phyloP scores from a whole-genome alignment of 2,888 invertebrate species.

The Cenopis cana region DNA sequence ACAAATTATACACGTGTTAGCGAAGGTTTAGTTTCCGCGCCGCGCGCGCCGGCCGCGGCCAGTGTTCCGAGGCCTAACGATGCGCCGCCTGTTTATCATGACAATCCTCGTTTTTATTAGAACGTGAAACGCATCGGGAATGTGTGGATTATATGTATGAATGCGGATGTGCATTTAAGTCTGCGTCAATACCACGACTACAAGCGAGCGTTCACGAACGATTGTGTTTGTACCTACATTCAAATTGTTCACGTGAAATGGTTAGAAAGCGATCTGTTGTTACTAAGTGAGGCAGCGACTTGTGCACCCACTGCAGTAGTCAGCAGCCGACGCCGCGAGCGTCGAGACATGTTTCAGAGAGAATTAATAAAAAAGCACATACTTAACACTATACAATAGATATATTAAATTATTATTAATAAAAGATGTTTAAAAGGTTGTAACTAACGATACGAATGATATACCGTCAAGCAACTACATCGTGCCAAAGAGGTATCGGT shows the following conservation, averaged over 20 bases:
- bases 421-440: slow-evolving; percentile 81
- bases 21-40: slow-evolving; percentile 50
- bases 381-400: slow-evolving; percentile 70
- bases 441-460: slow-evolving; percentile 74
- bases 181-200: neutral
- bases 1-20: slow-evolving; percentile 69
- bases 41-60: slow-evolving; percentile 31
- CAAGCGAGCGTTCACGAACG: neutral
- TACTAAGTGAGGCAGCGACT: slow-evolving; percentile 5
- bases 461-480: slow-evolving; percentile 70
- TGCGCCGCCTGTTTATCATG: neutral
- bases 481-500: slow-evolving; percentile 72
- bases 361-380: slow-evolving; percentile 52
- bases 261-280: slow-evolving; percentile 25
- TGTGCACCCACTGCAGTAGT: neutral
- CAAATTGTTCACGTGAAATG: slow-evolving; percentile 8
- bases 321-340: slow-evolving; percentile 46
- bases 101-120: slow-evolving; percentile 5
- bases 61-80: slow-evolving; percentile 40
- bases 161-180: slow-evolving; percentile 9
- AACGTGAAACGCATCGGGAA: slow-evolving; percentile 13
- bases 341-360: slow-evolving; percentile 65
- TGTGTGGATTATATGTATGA: slow-evolving; percentile 17
- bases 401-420: slow-evolving; percentile 75
- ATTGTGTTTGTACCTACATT: slow-evolving; percentile 21